phyloP scores from a whole-genome alignment of 2,113 vertebrate species.

The Eudyptes chrysolophus region DNA sequence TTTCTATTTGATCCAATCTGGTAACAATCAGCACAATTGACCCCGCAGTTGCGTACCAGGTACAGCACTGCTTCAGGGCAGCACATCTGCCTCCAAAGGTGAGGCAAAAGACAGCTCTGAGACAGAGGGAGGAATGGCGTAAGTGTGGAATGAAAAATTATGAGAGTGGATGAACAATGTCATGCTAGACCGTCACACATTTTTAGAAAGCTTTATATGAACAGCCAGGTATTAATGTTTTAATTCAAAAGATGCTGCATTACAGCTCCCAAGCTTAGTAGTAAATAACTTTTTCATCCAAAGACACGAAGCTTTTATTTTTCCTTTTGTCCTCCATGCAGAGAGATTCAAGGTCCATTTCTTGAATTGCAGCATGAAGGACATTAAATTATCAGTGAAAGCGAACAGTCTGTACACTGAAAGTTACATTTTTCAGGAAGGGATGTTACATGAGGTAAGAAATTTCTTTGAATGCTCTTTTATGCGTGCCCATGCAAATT shows the following conservation, averaged over 20 bases:
- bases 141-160: neutral
- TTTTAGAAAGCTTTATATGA: neutral
- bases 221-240: neutral
- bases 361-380: neutral
- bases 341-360: neutral
- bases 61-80: neutral
- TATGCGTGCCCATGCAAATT: neutral
- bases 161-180: neutral
- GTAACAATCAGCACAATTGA: neutral
- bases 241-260: neutral
- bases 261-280: neutral
- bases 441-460: neutral
- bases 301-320: neutral
- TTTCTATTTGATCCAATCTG: slow-evolving; percentile 43
- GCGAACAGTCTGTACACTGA: neutral
- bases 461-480: neutral
- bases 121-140: neutral
- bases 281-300: neutral
- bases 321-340: neutral
- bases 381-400: neutral
- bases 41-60: neutral
- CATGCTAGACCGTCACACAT: neutral
- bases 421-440: neutral
- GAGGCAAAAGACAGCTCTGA: neutral
- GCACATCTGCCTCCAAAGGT: neutral